Evolutionary conservation across 1,140 invertebrate genomes (phyloP).

Genomic region (Batillaria attramentaria): DNA sequence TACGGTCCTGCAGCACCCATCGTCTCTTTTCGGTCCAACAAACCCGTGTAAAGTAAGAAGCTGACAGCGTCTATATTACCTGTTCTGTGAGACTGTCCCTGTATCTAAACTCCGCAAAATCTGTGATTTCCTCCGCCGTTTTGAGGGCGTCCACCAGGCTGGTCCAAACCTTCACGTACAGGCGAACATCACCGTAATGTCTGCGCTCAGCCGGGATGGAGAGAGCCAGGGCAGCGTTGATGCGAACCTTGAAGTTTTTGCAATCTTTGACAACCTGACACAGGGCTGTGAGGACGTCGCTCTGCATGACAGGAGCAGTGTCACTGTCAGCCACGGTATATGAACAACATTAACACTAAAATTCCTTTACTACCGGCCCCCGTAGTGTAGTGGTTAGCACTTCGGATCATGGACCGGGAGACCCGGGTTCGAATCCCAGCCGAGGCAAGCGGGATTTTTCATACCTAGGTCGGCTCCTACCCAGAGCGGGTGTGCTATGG

Average conservation of each 20-base stretch:
- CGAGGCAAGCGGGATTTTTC: too few relatives aligned
- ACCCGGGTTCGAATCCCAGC: too few relatives aligned
- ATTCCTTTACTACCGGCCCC: too few relatives aligned
- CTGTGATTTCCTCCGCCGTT: constrained; percentile 78
- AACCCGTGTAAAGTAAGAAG: background rate
- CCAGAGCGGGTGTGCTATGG: too few relatives aligned
- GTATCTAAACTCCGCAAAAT: constrained; percentile 86
- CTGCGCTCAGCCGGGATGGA: constrained; percentile 75
- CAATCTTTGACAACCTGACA: constrained; percentile 75
- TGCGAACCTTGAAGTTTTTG: constrained; percentile 81
- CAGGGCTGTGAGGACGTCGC: constrained; percentile 73
- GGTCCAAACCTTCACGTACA: constrained; percentile 79
- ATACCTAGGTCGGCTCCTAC: too few relatives aligned
- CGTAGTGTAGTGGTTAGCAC: too few relatives aligned
- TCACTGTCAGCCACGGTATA: too few relatives aligned
- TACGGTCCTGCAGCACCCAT: too few relatives aligned
- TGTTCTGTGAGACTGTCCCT: constrained; percentile 83
- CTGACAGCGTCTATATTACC: constrained; percentile 47
- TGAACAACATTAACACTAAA: too few relatives aligned
- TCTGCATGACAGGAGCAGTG: too few relatives aligned
- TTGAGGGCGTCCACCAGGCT: constrained; percentile 81
- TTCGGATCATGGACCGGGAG: too few relatives aligned
- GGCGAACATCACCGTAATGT: constrained; percentile 75
- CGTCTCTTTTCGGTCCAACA: background rate
- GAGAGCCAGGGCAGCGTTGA: constrained; percentile 85